Conservation (phyloP, 2,888 invertebrate species). For the Nomada lathburiana region DNA sequence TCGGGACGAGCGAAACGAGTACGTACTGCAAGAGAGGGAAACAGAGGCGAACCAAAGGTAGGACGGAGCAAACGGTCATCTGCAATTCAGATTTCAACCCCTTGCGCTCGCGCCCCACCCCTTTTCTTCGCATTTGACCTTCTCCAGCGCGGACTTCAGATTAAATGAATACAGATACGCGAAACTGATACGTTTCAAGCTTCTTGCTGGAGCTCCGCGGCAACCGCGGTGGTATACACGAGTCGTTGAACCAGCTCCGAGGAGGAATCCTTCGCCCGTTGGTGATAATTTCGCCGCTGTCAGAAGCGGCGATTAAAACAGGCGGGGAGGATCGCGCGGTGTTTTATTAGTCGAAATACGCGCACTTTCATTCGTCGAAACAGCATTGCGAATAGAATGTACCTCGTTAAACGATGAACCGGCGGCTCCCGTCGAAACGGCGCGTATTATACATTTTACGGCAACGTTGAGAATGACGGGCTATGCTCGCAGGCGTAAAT, state of each 20-base stretch:
- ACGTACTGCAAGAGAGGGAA: slow-evolving; percentile 10
- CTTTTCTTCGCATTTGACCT: slow-evolving; percentile 64
- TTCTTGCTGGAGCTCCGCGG: slow-evolving; percentile 32
- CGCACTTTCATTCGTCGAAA: slow-evolving; percentile 36
- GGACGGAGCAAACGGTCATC: slow-evolving; percentile 69
- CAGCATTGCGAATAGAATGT: slow-evolving; percentile 31
- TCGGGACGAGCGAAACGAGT: slow-evolving; percentile 1
- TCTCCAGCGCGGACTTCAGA: slow-evolving; percentile 67
- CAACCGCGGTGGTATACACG: neutral
- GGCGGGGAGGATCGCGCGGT: slow-evolving; percentile 31
- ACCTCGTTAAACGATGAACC: slow-evolving; percentile 41
- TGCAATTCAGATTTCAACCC: slow-evolving; percentile 80
- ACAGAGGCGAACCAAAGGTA: slow-evolving; percentile 48
- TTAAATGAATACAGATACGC: slow-evolving; percentile 75
- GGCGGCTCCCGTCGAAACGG: slow-evolving; percentile 16
- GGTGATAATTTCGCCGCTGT: slow-evolving; percentile 48
- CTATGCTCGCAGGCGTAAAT: slow-evolving; percentile 10
- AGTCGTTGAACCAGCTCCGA: slow-evolving; percentile 12
- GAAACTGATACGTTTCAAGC: slow-evolving; percentile 72
- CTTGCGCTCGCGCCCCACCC: slow-evolving; percentile 74
- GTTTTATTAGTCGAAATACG: slow-evolving; percentile 45
- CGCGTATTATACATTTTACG: slow-evolving; percentile 5
- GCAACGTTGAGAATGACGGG: slow-evolving; percentile 19
- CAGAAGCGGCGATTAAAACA: slow-evolving; percentile 47
- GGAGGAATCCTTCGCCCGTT: slow-evolving; percentile 19